These are phyloP conservation scores for Origma solitaria DNA, from an alignment of 2,113 vertebrate species.

Conservation along the genomic window DNA sequence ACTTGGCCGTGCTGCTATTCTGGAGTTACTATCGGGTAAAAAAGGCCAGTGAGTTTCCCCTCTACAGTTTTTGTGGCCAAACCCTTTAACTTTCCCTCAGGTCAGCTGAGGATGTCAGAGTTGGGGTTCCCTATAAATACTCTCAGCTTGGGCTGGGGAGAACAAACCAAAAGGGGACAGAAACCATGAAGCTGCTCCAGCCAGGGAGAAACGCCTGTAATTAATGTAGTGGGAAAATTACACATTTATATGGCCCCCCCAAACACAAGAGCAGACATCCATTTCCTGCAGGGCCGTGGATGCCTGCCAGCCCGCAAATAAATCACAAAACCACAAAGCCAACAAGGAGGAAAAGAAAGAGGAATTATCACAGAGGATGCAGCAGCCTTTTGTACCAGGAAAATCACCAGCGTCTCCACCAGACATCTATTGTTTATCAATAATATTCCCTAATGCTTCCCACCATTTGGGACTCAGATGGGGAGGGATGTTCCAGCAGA, in stretches of 20 bases:
- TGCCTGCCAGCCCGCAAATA: neutral
- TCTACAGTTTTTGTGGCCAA: neutral
- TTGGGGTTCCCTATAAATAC: neutral
- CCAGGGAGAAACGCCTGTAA: neutral
- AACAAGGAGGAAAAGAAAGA: neutral
- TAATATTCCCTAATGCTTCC: neutral
- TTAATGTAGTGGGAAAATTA: slow-evolving; percentile 9
- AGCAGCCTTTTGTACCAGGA: slow-evolving; percentile 3
- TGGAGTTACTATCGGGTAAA: neutral
- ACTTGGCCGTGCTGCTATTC: neutral
- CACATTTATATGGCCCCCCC: neutral
- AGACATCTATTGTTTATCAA: slow-evolving; percentile 19
- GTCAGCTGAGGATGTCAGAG: neutral
- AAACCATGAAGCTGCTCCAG: neutral
- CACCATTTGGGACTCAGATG: neutral
- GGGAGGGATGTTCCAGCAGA: neutral
- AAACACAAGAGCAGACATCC: slow-evolving; percentile 16
- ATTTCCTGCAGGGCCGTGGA: slow-evolving; percentile 35
- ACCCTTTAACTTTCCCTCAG: neutral
- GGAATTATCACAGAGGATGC: neutral
- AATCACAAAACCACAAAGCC: slow-evolving; percentile 29
- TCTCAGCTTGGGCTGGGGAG: neutral
- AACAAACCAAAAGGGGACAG: neutral
- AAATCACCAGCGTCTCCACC: neutral
- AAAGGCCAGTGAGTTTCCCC: neutral